phyloP scores from a whole-genome alignment of 1,140 invertebrate genomes.

The Delia radicum region DNA sequence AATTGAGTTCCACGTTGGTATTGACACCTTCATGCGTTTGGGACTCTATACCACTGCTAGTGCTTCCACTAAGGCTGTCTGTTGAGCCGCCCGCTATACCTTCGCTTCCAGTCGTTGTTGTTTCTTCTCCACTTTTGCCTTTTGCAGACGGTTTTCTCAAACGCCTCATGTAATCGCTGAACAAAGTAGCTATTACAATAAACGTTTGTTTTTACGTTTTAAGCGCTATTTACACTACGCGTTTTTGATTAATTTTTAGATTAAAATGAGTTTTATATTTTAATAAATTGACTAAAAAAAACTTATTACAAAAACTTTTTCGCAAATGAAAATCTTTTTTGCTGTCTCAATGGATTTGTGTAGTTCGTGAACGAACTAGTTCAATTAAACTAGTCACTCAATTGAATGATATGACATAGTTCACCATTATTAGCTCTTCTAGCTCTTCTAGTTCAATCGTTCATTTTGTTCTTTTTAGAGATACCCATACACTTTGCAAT shows the following conservation, averaged over 20 bases:
- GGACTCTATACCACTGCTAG: not conserved
- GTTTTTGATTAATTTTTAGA: not conserved
- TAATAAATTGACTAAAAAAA: not conserved
- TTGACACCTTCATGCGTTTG: slow-evolving; percentile 11
- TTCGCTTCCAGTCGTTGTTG: not conserved
- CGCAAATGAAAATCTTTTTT: not conserved
- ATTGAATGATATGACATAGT: too few relatives aligned
- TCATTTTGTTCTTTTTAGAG: too few relatives aligned
- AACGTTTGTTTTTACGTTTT: not conserved
- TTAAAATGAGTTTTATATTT: not conserved
- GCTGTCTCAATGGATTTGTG: too few relatives aligned
- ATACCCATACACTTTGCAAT: too few relatives aligned
- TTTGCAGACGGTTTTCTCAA: slow-evolving; percentile 14
- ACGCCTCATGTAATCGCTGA: slow-evolving; percentile 13
- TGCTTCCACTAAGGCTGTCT: not conserved
- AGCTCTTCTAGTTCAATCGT: too few relatives aligned
- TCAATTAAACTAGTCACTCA: too few relatives aligned
- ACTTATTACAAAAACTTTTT: not conserved
- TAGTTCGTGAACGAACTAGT: too few relatives aligned
- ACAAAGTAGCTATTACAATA: not conserved
- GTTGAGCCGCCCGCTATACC: not conserved
- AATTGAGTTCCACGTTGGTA: not conserved
- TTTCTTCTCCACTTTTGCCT: slow-evolving; percentile 9
- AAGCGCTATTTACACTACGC: not conserved
- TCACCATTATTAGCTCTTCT: too few relatives aligned